Percentiles rank a stretch among this genome's conserved stretches.
phyloP scores from a whole-genome alignment of 2,888 invertebrate species.

The Polydrusus pterygomalis region DNA sequence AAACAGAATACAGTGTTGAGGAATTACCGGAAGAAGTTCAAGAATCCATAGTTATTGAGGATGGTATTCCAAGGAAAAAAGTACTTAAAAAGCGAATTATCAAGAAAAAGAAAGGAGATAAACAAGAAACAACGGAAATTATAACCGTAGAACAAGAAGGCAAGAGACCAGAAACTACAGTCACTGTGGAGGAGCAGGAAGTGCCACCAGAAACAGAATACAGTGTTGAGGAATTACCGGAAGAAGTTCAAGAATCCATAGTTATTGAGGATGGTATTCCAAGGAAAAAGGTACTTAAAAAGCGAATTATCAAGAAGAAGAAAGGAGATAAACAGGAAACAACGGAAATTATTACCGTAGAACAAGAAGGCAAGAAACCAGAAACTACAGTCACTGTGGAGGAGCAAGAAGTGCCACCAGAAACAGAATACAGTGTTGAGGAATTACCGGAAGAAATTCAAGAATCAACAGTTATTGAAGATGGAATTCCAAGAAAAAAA shows the following conservation, averaged over 20 bases:
- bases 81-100: too few relatives aligned
- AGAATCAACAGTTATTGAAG: conserved; percentile 58
- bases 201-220: conserved; percentile 70
- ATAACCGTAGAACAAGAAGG: too few relatives aligned
- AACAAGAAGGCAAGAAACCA: conserved; percentile 70
- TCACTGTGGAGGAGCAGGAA: conserved; percentile 65
- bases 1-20: conserved; percentile 72
- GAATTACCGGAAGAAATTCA: conserved; percentile 62
- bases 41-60: too few relatives aligned
- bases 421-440: conserved; percentile 65
- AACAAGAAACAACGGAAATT: too few relatives aligned
- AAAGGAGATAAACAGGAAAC: conserved; percentile 17
- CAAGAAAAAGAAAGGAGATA: too few relatives aligned
- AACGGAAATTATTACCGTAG: conserved; percentile 71
- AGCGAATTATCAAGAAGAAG: too few relatives aligned
- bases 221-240: conserved; percentile 59
- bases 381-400: conserved; percentile 64
- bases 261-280: too few relatives aligned
- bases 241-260: conserved; percentile 46
- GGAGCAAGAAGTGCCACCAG: conserved; percentile 66
- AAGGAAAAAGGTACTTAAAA: too few relatives aligned
- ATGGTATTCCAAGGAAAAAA: too few relatives aligned
- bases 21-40: conserved; percentile 58
- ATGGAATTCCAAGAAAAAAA: conserved; percentile 62
- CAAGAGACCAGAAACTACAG: too few relatives aligned